Base-by-base conservation (phyloP, 2,797 vertebrate genomes). In the Novumbra hubbsi region DNA sequence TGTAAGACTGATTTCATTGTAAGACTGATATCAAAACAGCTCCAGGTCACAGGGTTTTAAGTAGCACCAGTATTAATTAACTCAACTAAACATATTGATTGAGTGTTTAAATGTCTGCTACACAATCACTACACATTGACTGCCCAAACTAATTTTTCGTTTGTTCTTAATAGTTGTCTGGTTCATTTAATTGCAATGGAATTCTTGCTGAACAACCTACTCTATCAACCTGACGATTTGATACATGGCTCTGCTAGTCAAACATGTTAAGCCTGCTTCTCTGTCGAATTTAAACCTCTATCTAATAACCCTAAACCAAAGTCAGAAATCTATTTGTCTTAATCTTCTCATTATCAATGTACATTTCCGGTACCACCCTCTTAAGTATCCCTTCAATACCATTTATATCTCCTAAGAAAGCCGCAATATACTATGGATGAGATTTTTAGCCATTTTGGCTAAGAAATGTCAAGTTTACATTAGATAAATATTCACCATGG, bases 401-500 rank as follows among this genome's bases (percentile, higher is more conserved):
- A 73, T 55, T 55, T 2, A 38, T 9, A 21, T 50, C 38, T 65
- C 34, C 50, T 16, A 0, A 3, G 41, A 78, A 66, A 41, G 55
- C 45, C 30, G 32, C 17, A 5, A 34, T 5, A 28, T 4, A 30
- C 48, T 65, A 34, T 9, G 15, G 6, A 21, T 63, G 64, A 38
- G 73, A 45, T 21, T 55, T n/a, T 15, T 21, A 70, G 45, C 52
- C 30, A 30, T 24, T 60, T 12, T 78, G 76, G 34, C 27, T 38
- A 57, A 60, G 66, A 74, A 78, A 74, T 74, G 76, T 50, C 24
- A 49, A 21, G 52, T 30, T 64, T 12, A n/a, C 45, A 27, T 60
- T 14, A 65, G 60, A 52, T 41, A 70, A n/a, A 55, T 64, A 66
- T 66, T 73, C 32, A 65, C 9, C 27, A 52, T 30, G 60, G 19